Percentiles rank a stretch among this genome's conserved stretches.
phyloP scores from a whole-genome alignment of 2,888 invertebrate species.

The Ophioninae sp. region DNA sequence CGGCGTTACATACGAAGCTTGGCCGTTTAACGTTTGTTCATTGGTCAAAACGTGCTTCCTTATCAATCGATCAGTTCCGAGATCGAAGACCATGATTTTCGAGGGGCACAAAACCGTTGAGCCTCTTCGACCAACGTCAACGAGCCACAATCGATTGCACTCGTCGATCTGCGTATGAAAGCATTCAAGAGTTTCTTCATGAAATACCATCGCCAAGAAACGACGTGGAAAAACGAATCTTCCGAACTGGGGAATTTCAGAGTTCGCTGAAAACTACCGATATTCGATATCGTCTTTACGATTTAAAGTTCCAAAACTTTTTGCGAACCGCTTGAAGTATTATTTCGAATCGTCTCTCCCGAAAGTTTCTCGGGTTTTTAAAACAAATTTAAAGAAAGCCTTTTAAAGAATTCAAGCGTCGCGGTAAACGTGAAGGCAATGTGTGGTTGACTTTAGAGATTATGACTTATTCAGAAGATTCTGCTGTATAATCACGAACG shows the following conservation, averaged over 20 bases:
- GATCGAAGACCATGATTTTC: constrained; percentile 80
- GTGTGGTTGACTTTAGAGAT: background rate
- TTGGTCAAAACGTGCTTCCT: constrained; percentile 76
- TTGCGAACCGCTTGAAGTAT: background rate
- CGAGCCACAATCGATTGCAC: constrained; percentile 80
- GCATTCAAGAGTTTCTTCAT: background rate
- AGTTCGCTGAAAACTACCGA: background rate
- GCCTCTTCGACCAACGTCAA: constrained; percentile 76
- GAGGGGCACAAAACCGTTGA: constrained; percentile 74
- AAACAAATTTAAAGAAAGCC: background rate
- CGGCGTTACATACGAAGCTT: constrained; percentile 76
- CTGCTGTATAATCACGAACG: background rate
- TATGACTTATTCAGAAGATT: background rate
- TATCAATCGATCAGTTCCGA: constrained; percentile 75
- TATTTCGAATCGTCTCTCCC: background rate
- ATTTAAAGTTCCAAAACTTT: background rate
- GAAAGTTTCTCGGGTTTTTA: background rate
- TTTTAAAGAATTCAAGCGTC: background rate
- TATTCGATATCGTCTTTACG: background rate
- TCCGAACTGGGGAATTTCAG: background rate
- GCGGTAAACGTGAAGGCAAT: background rate
- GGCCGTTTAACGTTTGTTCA: constrained; percentile 73
- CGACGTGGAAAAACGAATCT: background rate
- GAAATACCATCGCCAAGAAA: background rate
- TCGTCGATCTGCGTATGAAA: constrained; percentile 77